Conservation (phyloP, 2,888 invertebrate species). For the Hypolimnas misippus region DNA sequence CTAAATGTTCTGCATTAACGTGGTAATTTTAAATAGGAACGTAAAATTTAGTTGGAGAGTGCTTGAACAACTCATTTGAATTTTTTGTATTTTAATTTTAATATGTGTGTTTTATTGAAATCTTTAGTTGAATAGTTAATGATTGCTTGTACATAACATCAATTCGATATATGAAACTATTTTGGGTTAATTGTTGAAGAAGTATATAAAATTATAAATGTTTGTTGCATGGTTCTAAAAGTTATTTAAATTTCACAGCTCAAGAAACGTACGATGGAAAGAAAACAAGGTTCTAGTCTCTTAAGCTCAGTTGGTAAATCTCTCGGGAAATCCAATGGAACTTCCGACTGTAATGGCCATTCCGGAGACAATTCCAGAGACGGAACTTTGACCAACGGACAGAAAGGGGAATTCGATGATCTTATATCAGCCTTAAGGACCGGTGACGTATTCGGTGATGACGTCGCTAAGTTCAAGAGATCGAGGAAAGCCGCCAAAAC, state of each 20-base stretch:
- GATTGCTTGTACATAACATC: too few relatives aligned
- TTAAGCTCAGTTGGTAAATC: constrained; percentile 90
- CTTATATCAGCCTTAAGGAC: constrained; percentile 96
- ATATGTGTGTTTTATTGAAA: too few relatives aligned
- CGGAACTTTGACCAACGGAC: constrained; percentile 70
- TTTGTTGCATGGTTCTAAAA: too few relatives aligned
- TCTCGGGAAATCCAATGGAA: constrained; percentile 83
- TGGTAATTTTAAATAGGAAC: too few relatives aligned
- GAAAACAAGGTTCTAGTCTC: constrained; percentile 92
- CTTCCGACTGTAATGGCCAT: constrained; percentile 83
- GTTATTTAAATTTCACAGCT: constrained; percentile 75
- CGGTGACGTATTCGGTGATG: constrained; percentile 97
- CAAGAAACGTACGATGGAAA: constrained; percentile 93
- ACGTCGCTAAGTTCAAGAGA: constrained; percentile 93
- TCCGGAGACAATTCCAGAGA: constrained; percentile 66
- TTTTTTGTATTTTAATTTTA: too few relatives aligned
- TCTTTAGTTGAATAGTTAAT: too few relatives aligned
- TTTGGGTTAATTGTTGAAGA: too few relatives aligned
- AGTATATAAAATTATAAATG: too few relatives aligned
- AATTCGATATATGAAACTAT: too few relatives aligned
- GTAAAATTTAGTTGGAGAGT: too few relatives aligned
- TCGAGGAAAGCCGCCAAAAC: constrained; percentile 76
- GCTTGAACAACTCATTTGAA: too few relatives aligned
- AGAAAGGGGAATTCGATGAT: constrained; percentile 97
- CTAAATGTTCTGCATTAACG: too few relatives aligned